Base-by-base conservation (phyloP, 1,140 invertebrate species). In the Anastatus disparis region DNA sequence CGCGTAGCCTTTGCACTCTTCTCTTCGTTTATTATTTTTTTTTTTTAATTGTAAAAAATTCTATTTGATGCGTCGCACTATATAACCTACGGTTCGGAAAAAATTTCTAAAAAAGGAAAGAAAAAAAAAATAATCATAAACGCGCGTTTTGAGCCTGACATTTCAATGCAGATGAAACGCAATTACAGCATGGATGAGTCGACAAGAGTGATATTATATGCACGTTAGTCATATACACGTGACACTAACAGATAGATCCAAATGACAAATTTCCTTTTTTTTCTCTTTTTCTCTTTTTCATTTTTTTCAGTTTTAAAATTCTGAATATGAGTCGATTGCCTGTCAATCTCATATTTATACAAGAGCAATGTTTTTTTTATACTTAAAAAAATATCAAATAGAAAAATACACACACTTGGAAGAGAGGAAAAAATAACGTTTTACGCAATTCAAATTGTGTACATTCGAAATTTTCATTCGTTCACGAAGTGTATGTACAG, bases 131-230 rank as follows among this genome's bases (percentile, higher is more conserved):
- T 53, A 65, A 65, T 53, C 62, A 24, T 65, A n/a, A n/a, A n/a
- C 50, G 20, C 50, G 50, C 55, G 38, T 10, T 40, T 56, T 38
- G 42, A 59, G 42, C 59, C n/a, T 59, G 65, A 68, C 65, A 55
- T 68, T 68, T 68, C 55, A 68, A 68, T 68, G 65, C 42, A 42
- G 58, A 55, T 55, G 67, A 70, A n/a, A 70, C 53, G 67, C 58
- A 70, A 70, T 70, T 70, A 70, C 27, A 48, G 48, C 20, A n/a
- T 26, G 67, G 58, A 62, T 70, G 67, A 62, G 46, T 59, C 40
- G 27, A 10, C 46, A 20, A n/a, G n/a, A n/a, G 31, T 22, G 35
- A 58, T 22, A 58, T 58, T 58, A 58, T 58, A 58, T 35, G 53
- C 53, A 35, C 29, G 1, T 9, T 35, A 55, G 35, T 55, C 29